Evolutionary conservation across 2,113 vertebrate genomes (phyloP), one percentile per base, ranked within the genome.

Genomic region (Holacanthus passer): DNA sequence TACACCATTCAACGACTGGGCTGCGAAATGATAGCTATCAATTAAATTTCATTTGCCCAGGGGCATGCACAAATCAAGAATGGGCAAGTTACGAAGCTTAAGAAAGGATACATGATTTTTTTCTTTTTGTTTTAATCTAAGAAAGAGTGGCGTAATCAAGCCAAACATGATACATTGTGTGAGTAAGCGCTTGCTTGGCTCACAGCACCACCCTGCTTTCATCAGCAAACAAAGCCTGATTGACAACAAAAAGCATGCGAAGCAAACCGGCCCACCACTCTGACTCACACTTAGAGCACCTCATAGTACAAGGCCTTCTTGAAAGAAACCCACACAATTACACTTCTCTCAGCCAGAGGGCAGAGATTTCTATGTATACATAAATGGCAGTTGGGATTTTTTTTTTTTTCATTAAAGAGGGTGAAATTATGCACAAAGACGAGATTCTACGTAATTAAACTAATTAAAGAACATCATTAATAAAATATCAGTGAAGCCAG

Each of bases 391-490:
- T 92, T 89, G 90, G 86, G 86, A 90, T 87, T 87, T 78, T 89
- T 91, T 86, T 35, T 91, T 81, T 90, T 88, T 93, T 91, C 83
- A 94, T 94, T 94, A 94, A 94, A 93, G 59, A 87, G 77, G 79
- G 35, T 81, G 78, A 92, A 94, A 94, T 94, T 95, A 95, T 95
- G 93, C 94, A 94, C 90, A 94, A 94, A 95, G 87, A 92, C 73
- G 68, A 74, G 85, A 84, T 92, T 92, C 91, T 90, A 87, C 65
- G 88, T 95, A 95, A 95, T 95, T 95, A 95, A 95, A 95, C 94
- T 95, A 95, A 95, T 96, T 95, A 95, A 95, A 95, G 93, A 93
- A 93, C 88, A 92, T 90, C 94, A 95, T 96, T 95, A 96, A 95
- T 95, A 95, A 96, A 95, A 95, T 95, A 95, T 96, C 90, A 94